phyloP scores from a whole-genome alignment of 2,113 vertebrate species.

The Artemisiospiza belli region DNA sequence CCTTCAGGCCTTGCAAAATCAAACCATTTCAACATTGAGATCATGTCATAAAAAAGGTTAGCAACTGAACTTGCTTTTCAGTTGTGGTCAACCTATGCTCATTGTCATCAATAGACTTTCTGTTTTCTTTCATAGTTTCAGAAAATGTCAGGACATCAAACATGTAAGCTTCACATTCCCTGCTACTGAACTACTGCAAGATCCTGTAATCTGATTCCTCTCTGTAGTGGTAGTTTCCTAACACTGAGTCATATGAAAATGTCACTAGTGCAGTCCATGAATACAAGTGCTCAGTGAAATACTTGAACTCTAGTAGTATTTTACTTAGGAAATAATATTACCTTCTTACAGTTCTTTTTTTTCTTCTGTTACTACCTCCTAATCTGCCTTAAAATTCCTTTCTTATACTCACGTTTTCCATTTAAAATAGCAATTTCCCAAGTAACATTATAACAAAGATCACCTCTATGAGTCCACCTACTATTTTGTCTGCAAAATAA shows the following conservation, averaged over 20 bases:
- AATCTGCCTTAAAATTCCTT: background rate
- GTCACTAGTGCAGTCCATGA: background rate
- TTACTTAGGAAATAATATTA: background rate
- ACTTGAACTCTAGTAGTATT: background rate
- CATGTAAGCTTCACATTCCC: background rate
- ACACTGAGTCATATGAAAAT: background rate
- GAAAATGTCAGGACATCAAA: background rate
- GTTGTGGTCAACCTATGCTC: background rate
- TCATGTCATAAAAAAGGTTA: background rate
- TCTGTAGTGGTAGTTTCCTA: background rate
- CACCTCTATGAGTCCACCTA: background rate
- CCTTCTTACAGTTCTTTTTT: background rate
- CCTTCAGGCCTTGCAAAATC: background rate
- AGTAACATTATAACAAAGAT: background rate
- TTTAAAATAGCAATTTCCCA: background rate
- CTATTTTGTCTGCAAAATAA: background rate
- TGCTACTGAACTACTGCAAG: background rate
- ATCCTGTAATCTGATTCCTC: background rate
- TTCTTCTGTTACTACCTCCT: background rate
- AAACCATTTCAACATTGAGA: background rate
- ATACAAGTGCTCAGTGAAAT: background rate
- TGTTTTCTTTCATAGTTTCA: background rate
- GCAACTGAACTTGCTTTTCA: background rate
- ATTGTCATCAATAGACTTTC: background rate
- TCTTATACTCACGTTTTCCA: background rate